phyloP scores from a whole-genome alignment of 2,888 invertebrate species.

The Uropetala carovei region DNA sequence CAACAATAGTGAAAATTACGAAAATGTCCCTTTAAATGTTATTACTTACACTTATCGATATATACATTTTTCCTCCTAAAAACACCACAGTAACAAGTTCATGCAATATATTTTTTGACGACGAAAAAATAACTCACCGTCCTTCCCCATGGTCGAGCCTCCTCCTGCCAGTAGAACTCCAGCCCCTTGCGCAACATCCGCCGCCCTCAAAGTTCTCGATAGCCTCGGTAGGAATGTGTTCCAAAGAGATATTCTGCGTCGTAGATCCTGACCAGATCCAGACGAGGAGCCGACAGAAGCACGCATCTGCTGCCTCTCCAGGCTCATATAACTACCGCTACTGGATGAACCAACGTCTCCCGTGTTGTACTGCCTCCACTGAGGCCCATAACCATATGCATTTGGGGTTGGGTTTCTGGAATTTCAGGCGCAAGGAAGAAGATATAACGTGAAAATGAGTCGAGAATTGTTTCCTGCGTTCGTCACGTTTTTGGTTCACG shows the following conservation, averaged over 20 bases:
- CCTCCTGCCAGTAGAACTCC: background rate
- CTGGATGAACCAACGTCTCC: conserved; percentile 49
- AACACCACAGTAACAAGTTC: background rate
- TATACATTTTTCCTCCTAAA: too few relatives aligned
- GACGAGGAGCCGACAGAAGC: conserved; percentile 36
- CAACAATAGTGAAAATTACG: too few relatives aligned
- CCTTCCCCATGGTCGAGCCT: background rate
- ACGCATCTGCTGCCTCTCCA: conserved; percentile 67
- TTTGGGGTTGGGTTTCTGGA: conserved; percentile 79
- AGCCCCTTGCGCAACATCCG: background rate
- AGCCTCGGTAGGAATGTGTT: conserved; percentile 70
- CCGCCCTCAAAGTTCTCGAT: background rate
- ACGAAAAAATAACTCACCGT: background rate
- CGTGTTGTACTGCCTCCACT: conserved; percentile 80
- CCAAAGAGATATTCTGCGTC: conserved; percentile 68
- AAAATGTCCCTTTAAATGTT: too few relatives aligned
- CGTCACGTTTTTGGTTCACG: too few relatives aligned
- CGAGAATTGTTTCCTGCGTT: too few relatives aligned
- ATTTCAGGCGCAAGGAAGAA: background rate
- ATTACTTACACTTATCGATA: too few relatives aligned
- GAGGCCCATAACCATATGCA: conserved; percentile 73
- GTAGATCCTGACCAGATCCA: background rate
- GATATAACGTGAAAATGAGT: background rate
- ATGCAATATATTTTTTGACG: background rate
- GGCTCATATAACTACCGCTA: conserved; percentile 68